Percentiles rank a stretch among this genome's conserved stretches.
Conservation (phyloP, 2,888 invertebrate species). For the Chydorus sphaericus region DNA sequence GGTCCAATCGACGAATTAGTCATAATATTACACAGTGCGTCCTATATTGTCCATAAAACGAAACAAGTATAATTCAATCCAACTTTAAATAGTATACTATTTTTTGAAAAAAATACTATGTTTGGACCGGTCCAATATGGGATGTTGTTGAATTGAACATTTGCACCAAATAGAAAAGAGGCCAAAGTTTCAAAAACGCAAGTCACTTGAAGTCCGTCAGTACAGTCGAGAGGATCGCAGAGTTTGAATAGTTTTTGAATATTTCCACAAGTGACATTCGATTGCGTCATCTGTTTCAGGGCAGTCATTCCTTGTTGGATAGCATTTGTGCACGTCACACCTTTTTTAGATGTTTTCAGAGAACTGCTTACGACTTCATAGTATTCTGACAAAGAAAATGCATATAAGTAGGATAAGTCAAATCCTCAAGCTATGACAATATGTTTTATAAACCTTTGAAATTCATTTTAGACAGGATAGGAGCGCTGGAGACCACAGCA, state of each 20-base stretch:
- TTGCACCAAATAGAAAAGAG: constrained; percentile 70
- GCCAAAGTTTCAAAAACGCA: constrained; percentile 72
- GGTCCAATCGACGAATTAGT: constrained; percentile 40
- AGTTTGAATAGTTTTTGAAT: constrained; percentile 63
- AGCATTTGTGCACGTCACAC: constrained; percentile 44
- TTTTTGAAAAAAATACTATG: constrained; percentile 67
- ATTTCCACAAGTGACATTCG: constrained; percentile 42
- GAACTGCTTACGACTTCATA: constrained; percentile 61
- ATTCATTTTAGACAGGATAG: constrained; percentile 67
- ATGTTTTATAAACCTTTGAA: constrained; percentile 49
- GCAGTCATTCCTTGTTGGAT: constrained; percentile 49
- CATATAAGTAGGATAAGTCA: constrained; percentile 3
- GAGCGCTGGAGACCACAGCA: constrained; percentile 79
- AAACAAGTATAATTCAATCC: too few species aligned
- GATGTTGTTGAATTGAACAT: constrained; percentile 90
- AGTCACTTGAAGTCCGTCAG: constrained; percentile 45
- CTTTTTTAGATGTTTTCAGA: constrained; percentile 46
- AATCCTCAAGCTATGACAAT: not conserved
- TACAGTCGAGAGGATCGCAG: constrained; percentile 53
- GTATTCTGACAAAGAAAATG: too few species aligned
- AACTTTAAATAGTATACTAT: too few species aligned
- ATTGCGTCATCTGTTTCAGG: constrained; percentile 45
- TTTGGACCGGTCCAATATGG: constrained; percentile 55
- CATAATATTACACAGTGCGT: constrained; percentile 64
- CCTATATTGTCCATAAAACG: too few species aligned